Percentiles rank a stretch among this genome's conserved stretches.
phyloP scores from a whole-genome alignment of 2,888 invertebrate genomes.

The Eupithecia pulchellata region DNA sequence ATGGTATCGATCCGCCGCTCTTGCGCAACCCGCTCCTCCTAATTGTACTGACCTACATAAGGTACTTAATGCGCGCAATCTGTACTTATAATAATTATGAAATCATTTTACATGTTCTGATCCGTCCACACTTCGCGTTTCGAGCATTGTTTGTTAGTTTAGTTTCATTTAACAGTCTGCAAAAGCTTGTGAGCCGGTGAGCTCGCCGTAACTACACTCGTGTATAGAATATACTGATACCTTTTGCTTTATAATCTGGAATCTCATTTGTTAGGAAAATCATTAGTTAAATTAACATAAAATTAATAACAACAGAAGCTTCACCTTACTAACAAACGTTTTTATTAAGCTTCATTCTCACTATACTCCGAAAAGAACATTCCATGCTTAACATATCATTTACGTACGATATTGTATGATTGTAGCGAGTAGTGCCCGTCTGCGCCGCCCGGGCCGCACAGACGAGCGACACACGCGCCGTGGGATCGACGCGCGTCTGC shows the following conservation, averaged over 20 bases:
- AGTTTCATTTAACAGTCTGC: not conserved
- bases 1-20: conserved; percentile 61
- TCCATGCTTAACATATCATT: conserved; percentile 26
- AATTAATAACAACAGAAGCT: conserved; percentile 9
- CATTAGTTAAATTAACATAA: conserved; percentile 5
- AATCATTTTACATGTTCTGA: not conserved
- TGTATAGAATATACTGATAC: not conserved
- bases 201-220: not conserved
- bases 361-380: conserved; percentile 19
- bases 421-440: conserved; percentile 27
- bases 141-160: not conserved
- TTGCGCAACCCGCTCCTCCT: conserved; percentile 61
- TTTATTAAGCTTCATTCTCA: conserved; percentile 24
- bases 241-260: not conserved
- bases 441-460: conserved; percentile 20
- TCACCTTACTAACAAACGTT: conserved; percentile 23
- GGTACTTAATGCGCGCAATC: conserved; percentile 13
- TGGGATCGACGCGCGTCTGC: conserved; percentile 62
- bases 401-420: conserved; percentile 18
- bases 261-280: conserved; percentile 1
- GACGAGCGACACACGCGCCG: conserved; percentile 41
- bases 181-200: not conserved
- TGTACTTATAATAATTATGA: not conserved
- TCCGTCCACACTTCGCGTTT: not conserved
- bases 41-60: conserved; percentile 46